Evolutionary conservation across 2,888 invertebrate genomes (phyloP), one percentile per base, ranked within the genome.

Genomic region (Cryptophagus acutangulus): DNA sequence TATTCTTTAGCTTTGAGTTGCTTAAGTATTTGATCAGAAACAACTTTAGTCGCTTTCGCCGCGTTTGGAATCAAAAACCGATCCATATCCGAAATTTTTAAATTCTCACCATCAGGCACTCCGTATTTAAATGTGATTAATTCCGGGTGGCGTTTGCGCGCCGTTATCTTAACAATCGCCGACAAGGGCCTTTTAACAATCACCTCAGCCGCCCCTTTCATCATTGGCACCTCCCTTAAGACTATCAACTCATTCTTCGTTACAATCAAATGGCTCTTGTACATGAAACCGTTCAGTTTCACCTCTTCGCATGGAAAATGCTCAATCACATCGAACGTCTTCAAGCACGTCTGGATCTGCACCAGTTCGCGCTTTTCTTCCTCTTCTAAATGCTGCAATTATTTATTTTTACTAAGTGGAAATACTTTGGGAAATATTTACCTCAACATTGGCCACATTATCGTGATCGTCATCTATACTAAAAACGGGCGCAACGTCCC

Each of bases 61-160:
- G 94, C 92, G 62, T 93, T 87, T 3, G 92, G 91, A 67, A 95
- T 94, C 37, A 92, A 75, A 71, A 94, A 91, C 51, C 87, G 77
- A 71, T 93, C 93, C 85, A 91, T 87, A 66, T 93, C 93, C 1
- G 82, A 87, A 43, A 93, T 87, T 43, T 84, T 74, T 24, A 89
- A 72, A 29, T 81, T 79, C 57, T 87, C 86, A 33, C 86, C 88
- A 63, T 88, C 84, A 2, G 84, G 84, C 40, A 83, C 77, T 2
- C 95, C 94, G 66, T 96, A 96, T 67, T 94, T 93, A 68, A 99
- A 96, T 1, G 97, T 97, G 47, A 99, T 94, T 56, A 97, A 74
- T 70, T 97, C 93, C 0, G 96, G 95, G 66, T 91, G 87, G 40
- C 87, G 81, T 67, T 94, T 94, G 66, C 94, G 92, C 8, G 95